phyloP scores from a whole-genome alignment of 2,888 invertebrate genomes.

The Meta bourneti region DNA sequence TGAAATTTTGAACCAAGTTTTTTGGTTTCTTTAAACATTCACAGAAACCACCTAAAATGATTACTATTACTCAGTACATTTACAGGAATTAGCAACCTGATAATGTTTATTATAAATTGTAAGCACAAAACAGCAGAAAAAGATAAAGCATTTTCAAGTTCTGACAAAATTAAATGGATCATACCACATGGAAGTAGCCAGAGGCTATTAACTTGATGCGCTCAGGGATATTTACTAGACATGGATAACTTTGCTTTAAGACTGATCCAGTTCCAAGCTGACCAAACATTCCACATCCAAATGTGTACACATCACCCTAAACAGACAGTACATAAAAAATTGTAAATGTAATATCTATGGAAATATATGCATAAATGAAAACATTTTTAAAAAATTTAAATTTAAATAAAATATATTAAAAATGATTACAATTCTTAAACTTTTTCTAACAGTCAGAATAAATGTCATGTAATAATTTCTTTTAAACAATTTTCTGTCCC shows the following conservation, averaged over 20 bases:
- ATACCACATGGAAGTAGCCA: conserved; percentile 89
- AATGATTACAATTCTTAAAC: neutral
- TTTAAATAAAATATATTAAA: neutral
- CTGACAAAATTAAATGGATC: neutral
- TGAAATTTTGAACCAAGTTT: too few species aligned
- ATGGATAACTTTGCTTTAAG: conserved; percentile 81
- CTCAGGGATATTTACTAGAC: conserved; percentile 84
- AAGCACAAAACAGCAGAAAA: neutral
- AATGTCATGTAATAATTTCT: too few species aligned
- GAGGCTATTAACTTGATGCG: conserved; percentile 84
- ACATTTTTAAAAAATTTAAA: too few species aligned
- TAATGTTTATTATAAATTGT: neutral
- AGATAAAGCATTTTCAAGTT: neutral
- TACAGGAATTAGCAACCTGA: too few species aligned
- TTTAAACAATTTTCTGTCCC: too few species aligned
- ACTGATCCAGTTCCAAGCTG: conserved; percentile 85
- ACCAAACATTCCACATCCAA: conserved; percentile 87
- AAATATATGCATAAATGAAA: neutral
- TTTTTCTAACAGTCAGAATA: too few species aligned
- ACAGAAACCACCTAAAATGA: too few species aligned
- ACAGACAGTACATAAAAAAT: conserved; percentile 56
- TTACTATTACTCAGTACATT: too few species aligned
- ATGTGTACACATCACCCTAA: conserved; percentile 86
- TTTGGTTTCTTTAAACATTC: too few species aligned
- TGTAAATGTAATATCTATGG: too few species aligned